phyloP scores from a whole-genome alignment of 2,888 invertebrate species.

The Campaea margaritaria region DNA sequence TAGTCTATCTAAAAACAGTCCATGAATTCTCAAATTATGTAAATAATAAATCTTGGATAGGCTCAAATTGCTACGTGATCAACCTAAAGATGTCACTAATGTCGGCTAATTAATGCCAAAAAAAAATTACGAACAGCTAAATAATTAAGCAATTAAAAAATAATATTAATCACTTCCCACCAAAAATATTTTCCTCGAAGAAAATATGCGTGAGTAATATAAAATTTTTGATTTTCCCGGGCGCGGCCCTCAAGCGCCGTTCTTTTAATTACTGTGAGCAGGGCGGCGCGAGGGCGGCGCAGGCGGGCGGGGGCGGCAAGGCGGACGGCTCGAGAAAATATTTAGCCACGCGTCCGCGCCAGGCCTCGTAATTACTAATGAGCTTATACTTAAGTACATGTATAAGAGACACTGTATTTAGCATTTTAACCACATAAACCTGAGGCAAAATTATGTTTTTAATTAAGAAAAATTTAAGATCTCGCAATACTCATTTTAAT shows the following conservation, averaged over 20 bases:
- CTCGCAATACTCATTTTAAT: conserved; percentile 39
- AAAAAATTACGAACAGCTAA: conserved; percentile 7
- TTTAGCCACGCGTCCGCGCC: conserved; percentile 76
- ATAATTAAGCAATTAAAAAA: conserved; percentile 37
- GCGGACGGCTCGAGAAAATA: conserved; percentile 72
- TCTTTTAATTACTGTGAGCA: conserved; percentile 78
- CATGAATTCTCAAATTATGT: no score
- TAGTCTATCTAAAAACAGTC: no score
- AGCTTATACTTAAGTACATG: conserved; percentile 65
- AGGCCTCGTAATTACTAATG: conserved; percentile 81
- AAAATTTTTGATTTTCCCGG: conserved; percentile 75
- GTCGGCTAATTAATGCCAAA: neutral
- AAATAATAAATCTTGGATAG: no score
- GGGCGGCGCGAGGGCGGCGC: conserved; percentile 50
- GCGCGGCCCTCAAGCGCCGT: conserved; percentile 59
- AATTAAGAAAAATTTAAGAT: conserved; percentile 47
- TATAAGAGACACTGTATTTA: conserved; percentile 47
- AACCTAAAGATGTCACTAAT: no score
- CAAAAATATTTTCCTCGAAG: conserved; percentile 58
- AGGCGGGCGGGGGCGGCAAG: conserved; percentile 30
- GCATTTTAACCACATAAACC: conserved; percentile 37
- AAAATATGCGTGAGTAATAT: conserved; percentile 73
- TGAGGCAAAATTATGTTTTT: conserved; percentile 45
- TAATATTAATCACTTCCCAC: conserved; percentile 42
- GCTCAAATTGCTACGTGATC: no score